phyloP scores from a whole-genome alignment of 2,113 vertebrate genomes.

The Corythoichthys intestinalis region DNA sequence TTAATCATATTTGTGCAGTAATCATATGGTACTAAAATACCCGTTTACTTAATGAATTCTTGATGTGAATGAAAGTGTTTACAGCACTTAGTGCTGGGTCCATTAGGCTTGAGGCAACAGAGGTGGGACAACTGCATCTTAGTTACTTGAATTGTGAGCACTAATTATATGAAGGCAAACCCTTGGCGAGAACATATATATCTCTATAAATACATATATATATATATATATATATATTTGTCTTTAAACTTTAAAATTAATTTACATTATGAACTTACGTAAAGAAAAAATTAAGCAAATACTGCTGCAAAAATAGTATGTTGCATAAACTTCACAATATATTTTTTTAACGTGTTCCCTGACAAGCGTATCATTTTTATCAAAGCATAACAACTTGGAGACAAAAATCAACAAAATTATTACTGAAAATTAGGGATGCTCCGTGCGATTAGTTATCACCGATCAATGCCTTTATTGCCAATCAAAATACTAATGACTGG shows the following conservation, averaged over 20 bases:
- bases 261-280: slow-evolving; percentile 1
- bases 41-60: slow-evolving; percentile 18
- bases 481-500: too few species aligned
- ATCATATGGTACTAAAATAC: not conserved
- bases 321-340: slow-evolving; percentile 18
- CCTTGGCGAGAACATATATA: slow-evolving; percentile 57
- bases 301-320: slow-evolving; percentile 4
- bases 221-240: too few species aligned
- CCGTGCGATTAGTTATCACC: too few species aligned
- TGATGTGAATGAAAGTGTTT: slow-evolving; percentile 19
- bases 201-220: slow-evolving; percentile 42
- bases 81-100: slow-evolving; percentile 35
- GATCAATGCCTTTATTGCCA: too few species aligned
- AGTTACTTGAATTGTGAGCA: slow-evolving; percentile 30
- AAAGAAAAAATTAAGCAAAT: slow-evolving; percentile 7
- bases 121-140: slow-evolving; percentile 40
- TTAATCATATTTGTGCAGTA: not conserved
- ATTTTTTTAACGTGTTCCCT: slow-evolving; percentile 45
- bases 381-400: slow-evolving; percentile 16
- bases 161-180: slow-evolving; percentile 60
- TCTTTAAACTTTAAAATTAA: too few species aligned
- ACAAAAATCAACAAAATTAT: slow-evolving; percentile 17
- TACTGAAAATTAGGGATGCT: not conserved
- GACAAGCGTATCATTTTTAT: slow-evolving; percentile 20
- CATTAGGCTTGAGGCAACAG: slow-evolving; percentile 46